Evolutionary conservation across 2,888 invertebrate species (phyloP).

Genomic region (Cantharis lateralis): DNA sequence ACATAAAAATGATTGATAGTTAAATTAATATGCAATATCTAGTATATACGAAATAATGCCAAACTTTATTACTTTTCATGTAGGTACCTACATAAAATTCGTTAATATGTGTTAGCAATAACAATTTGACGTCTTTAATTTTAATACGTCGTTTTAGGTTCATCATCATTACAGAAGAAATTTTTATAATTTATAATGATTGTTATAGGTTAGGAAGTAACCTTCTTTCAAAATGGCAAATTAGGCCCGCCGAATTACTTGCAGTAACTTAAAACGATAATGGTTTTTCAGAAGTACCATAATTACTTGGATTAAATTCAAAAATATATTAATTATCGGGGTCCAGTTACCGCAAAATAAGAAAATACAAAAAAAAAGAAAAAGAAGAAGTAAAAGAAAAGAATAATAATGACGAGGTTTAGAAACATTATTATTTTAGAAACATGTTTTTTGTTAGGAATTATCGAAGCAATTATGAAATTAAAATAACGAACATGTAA

Average conservation of each 20-base stretch:
- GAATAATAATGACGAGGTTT: too few species aligned
- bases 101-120: not conserved
- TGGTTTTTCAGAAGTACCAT: not conserved
- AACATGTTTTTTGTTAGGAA: not conserved
- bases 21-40: conserved; percentile 4
- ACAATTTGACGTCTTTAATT: not conserved
- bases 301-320: not conserved
- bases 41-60: not conserved
- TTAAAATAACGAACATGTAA: not conserved
- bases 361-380: not conserved
- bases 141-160: not conserved
- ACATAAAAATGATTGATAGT: conserved; percentile 2
- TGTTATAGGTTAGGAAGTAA: not conserved
- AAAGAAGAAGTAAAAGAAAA: too few species aligned
- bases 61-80: conserved; percentile 1
- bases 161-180: not conserved
- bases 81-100: not conserved
- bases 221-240: not conserved
- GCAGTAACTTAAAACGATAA: not conserved
- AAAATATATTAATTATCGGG: not conserved
- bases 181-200: not conserved
- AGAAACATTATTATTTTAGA: too few species aligned
- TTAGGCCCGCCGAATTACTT: not conserved
- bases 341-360: not conserved
- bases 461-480: not conserved